Conservation (phyloP, 2,888 invertebrate genomes). For the Bruchidius siliquastri region DNA sequence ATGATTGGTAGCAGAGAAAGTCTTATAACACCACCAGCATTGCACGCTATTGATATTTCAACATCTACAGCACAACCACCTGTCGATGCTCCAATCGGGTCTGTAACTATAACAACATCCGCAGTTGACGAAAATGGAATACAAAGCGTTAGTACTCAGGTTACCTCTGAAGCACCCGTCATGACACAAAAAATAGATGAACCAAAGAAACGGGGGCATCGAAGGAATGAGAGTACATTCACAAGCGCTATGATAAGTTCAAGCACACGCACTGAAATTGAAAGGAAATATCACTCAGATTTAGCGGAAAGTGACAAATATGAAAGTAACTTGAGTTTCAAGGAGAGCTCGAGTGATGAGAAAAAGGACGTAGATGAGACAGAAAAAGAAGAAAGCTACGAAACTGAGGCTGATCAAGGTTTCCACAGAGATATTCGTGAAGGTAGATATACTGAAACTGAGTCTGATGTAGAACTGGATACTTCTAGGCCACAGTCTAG, state of each 20-base stretch:
- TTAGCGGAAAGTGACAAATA: conserved; percentile 44
- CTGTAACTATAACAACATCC: conserved; percentile 52
- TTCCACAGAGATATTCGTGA: conserved; percentile 44
- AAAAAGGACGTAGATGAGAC: conserved; percentile 48
- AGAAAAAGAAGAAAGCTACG: conserved; percentile 43
- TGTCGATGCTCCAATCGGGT: conserved; percentile 40
- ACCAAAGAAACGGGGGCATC: conserved; percentile 50
- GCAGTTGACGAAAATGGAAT: conserved; percentile 49
- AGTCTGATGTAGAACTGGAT: conserved; percentile 32
- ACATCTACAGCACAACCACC: conserved; percentile 41
- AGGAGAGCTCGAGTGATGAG: conserved; percentile 47
- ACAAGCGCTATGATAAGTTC: conserved; percentile 31
- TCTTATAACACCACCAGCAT: conserved; percentile 29
- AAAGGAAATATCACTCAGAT: conserved; percentile 35
- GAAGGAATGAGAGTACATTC: conserved; percentile 54
- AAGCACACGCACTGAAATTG: conserved; percentile 25
- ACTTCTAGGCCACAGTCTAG: conserved; percentile 32
- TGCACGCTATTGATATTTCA: conserved; percentile 40
- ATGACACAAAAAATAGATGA: conserved; percentile 28
- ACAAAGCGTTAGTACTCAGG: conserved; percentile 53
- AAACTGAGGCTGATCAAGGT: conserved; percentile 49
- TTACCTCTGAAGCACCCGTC: conserved; percentile 48
- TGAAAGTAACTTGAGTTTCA: conserved; percentile 39
- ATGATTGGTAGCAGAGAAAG: conserved; percentile 36
- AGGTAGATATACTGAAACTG: conserved; percentile 38